A percentile compares a stretch with the other conserved stretches of the same genome.
Conservation (phyloP, 2,888 invertebrate genomes). For the Dimorphilus gyrociliatus region DNA sequence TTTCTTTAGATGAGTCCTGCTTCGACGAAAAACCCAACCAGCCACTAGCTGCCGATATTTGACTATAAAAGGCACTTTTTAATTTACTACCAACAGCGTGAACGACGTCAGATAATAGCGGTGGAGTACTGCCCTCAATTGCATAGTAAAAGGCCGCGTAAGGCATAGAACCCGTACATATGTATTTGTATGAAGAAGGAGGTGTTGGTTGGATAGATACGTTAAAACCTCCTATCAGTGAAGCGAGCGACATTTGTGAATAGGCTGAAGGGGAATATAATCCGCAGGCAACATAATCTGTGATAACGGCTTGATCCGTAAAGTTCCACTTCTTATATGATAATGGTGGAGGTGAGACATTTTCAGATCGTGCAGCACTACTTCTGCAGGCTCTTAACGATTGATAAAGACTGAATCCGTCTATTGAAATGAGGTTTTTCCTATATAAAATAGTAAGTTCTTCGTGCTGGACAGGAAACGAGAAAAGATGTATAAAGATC, state of each 20-base stretch:
- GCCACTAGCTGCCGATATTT: constrained; percentile 36
- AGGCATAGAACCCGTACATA: constrained; percentile 63
- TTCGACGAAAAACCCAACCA: constrained; percentile 37
- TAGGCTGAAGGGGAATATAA: constrained; percentile 50
- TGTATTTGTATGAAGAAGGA: constrained; percentile 55
- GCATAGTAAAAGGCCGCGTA: constrained; percentile 77
- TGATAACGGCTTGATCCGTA: constrained; percentile 49
- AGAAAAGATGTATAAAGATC: no score
- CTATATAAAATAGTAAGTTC: constrained; percentile 60
- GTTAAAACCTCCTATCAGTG: constrained; percentile 43
- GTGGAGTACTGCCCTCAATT: constrained; percentile 65
- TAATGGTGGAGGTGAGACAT: constrained; percentile 42
- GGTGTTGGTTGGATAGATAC: constrained; percentile 46
- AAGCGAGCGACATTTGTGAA: constrained; percentile 72
- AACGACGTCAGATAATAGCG: constrained; percentile 73
- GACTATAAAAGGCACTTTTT: constrained; percentile 43
- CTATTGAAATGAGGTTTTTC: constrained; percentile 54
- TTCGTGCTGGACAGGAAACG: constrained; percentile 40
- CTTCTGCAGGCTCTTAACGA: constrained; percentile 59
- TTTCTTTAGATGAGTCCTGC: constrained; percentile 16
- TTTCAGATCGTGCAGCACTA: constrained; percentile 58
- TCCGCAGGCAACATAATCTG: constrained; percentile 51
- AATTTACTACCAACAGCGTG: constrained; percentile 68
- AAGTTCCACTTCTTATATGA: constrained; percentile 74
- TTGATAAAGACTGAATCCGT: constrained; percentile 60